Evolutionary conservation across 2,888 invertebrate species (phyloP).

Genomic region (Lymantria dispar): DNA sequence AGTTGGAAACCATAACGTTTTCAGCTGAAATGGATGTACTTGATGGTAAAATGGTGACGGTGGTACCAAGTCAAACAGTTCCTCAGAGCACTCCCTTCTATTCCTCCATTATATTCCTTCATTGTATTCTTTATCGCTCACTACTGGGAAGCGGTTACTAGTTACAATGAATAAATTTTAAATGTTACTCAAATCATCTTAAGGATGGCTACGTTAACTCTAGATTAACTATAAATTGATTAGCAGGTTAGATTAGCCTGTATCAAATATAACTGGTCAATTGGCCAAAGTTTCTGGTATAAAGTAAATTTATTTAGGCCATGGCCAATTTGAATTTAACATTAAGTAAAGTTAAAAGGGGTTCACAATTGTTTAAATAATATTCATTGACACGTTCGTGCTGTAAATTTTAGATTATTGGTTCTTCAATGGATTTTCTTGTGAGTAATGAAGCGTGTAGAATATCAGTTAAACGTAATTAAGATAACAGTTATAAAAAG

Average conservation of each 20-base stretch:
- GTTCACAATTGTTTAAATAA: not conserved
- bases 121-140: too few relatives aligned
- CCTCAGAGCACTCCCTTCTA: too few relatives aligned
- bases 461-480: not conserved
- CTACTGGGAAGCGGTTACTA: too few relatives aligned
- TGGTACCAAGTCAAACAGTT: too few relatives aligned
- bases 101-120: too few relatives aligned
- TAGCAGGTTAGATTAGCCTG: slow-evolving; percentile 18
- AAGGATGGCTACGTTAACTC: not conserved
- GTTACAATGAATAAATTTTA: too few relatives aligned
- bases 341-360: slow-evolving; percentile 3
- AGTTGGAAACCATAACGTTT: too few relatives aligned
- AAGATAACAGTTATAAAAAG: not conserved
- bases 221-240: slow-evolving; percentile 21
- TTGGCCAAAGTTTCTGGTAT: slow-evolving; percentile 17
- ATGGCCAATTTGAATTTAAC: slow-evolving; percentile 17
- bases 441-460: not conserved
- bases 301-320: slow-evolving; percentile 28
- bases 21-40: too few relatives aligned
- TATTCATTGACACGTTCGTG: slow-evolving; percentile 13
- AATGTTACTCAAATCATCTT: too few relatives aligned
- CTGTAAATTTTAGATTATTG: slow-evolving; percentile 1
- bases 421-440: not conserved
- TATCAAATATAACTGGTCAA: slow-evolving; percentile 26
- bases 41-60: too few relatives aligned